Evolutionary conservation across 2,113 vertebrate species (phyloP).

Genomic region (Saguinus imperator): DNA sequence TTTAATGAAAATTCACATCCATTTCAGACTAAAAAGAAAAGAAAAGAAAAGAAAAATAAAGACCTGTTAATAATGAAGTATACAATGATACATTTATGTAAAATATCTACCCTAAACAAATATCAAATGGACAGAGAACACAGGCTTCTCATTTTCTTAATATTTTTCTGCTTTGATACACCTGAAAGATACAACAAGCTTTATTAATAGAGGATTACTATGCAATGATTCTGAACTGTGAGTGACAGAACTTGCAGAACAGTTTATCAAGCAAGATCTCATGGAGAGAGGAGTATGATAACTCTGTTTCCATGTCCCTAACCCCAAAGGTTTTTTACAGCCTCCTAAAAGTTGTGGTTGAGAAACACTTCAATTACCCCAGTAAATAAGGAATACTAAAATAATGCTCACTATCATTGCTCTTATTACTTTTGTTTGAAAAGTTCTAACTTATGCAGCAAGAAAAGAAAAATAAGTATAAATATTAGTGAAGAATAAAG

Average conservation of each 20-base stretch:
- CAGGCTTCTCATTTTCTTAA: not conserved
- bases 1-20: not conserved
- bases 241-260: not conserved
- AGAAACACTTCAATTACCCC: not conserved
- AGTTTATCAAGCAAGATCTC: not conserved
- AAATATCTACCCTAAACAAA: not conserved
- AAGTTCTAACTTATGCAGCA: not conserved
- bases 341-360: not conserved
- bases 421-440: not conserved
- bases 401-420: not conserved
- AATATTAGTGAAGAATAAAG: not conserved
- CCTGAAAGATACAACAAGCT: not conserved
- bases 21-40: not conserved
- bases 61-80: not conserved
- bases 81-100: not conserved
- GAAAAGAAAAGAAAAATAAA: not conserved
- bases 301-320: not conserved
- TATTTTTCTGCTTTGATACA: not conserved
- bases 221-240: not conserved
- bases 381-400: not conserved
- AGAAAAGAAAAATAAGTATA: not conserved
- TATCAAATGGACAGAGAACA: not conserved
- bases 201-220: not conserved
- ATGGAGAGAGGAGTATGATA: not conserved
- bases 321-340: not conserved